phyloP scores from a whole-genome alignment of 2,113 vertebrate genomes.

The Riparia riparia region DNA sequence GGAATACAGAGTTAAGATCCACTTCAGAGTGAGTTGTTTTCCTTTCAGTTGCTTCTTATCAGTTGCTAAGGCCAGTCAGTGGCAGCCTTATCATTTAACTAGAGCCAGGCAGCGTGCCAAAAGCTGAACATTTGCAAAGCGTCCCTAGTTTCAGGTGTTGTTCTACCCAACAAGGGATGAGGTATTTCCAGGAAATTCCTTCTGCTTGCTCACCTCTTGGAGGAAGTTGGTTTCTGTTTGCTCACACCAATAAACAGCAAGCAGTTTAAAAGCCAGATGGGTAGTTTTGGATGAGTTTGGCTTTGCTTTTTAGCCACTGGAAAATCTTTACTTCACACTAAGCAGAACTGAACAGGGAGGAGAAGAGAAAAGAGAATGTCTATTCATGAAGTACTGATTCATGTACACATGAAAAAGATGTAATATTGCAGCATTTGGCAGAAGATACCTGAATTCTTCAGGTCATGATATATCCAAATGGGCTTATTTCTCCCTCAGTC shows the following conservation, averaged over 20 bases:
- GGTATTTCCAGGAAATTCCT: neutral
- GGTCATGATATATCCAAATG: neutral
- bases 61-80: neutral
- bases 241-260: neutral
- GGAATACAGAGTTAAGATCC: slow-evolving; percentile 83
- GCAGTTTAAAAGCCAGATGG: neutral
- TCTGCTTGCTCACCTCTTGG: neutral
- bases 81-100: neutral
- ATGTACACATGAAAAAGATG: neutral
- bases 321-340: neutral
- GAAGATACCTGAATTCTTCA: neutral
- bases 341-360: neutral
- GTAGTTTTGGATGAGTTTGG: neutral
- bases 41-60: neutral
- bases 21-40: slow-evolving; percentile 80
- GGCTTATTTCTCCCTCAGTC: neutral
- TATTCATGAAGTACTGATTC: neutral
- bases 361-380: neutral
- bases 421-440: neutral
- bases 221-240: neutral
- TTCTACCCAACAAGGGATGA: neutral
- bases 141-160: neutral
- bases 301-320: neutral
- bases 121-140: neutral
- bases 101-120: neutral